These are phyloP conservation scores for Falco berigora DNA, from an alignment of 2,797 vertebrate species.

Conservation along the genomic window DNA sequence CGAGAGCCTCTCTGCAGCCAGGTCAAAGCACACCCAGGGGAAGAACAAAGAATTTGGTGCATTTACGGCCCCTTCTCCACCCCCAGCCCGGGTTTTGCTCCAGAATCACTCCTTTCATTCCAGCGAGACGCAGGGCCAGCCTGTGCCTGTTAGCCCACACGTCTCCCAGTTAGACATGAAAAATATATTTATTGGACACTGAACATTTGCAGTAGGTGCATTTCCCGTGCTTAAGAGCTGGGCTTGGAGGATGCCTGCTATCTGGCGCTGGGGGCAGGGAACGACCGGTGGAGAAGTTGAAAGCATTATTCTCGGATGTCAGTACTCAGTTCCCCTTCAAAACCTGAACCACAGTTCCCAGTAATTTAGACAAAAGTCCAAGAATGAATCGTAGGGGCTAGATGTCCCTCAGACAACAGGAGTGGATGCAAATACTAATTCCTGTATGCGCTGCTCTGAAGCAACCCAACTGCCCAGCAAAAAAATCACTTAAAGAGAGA, in stretches of 20 bases:
- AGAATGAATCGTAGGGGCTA: fast-evolving
- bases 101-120: neutral
- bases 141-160: neutral
- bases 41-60: neutral
- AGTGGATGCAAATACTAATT: neutral
- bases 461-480: neutral
- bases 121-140: fast-evolving
- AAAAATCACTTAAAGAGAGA: neutral
- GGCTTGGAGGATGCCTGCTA: neutral
- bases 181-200: neutral
- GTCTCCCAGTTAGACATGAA: neutral
- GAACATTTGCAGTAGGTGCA: neutral
- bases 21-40: neutral
- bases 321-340: neutral
- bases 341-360: neutral
- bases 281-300: neutral
- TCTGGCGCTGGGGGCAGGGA: neutral
- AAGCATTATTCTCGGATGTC: neutral
- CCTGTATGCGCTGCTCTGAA: neutral
- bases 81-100: neutral
- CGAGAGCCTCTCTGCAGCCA: neutral
- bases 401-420: neutral
- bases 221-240: neutral
- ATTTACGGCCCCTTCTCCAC: neutral
- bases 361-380: neutral